Conservation (phyloP, 2,888 invertebrate species). For the Lissocephala sabroskyi region DNA sequence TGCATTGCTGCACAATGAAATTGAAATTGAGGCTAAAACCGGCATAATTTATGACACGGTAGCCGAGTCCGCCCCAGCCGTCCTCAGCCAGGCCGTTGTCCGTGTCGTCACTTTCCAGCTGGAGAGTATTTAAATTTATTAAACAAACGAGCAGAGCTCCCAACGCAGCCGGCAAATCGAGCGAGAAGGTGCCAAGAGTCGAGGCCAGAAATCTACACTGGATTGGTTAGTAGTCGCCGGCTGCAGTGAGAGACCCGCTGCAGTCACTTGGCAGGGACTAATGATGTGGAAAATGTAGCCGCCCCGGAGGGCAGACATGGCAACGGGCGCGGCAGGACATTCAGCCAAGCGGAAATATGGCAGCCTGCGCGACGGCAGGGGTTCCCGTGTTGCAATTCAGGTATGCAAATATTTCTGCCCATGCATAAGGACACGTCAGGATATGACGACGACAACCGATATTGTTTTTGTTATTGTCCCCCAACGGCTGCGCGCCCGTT, state of each 20-base stretch:
- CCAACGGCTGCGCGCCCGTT: not conserved
- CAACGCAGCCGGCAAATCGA: constrained; percentile 43
- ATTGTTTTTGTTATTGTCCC: constrained; percentile 26
- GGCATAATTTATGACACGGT: constrained; percentile 56
- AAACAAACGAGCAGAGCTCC: constrained; percentile 22
- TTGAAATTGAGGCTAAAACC: constrained; percentile 52
- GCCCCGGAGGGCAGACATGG: constrained; percentile 11
- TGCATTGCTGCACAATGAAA: constrained; percentile 36
- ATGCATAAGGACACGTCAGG: constrained; percentile 22
- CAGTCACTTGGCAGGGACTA: constrained; percentile 61
- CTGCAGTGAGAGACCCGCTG: constrained; percentile 37
- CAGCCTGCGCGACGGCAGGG: not conserved
- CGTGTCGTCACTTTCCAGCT: not conserved
- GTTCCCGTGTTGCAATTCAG: constrained; percentile 5
- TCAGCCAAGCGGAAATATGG: constrained; percentile 1
- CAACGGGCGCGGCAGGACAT: constrained; percentile 5
- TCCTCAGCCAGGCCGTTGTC: constrained; percentile 31
- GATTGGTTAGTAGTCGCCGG: no score
- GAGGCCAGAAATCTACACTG: not conserved
- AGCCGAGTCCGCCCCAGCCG: not conserved
- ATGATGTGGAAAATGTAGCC: constrained; percentile 66
- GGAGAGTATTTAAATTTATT: constrained; percentile 50
- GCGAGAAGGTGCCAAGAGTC: constrained; percentile 39
- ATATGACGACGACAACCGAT: constrained; percentile 58
- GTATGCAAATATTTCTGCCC: constrained; percentile 23